Percentiles rank a stretch among this genome's conserved stretches.
These are phyloP conservation scores for Diachasmimorpha longicaudata DNA, from an alignment of 1,140 invertebrate genomes.

Conservation along the genomic window DNA sequence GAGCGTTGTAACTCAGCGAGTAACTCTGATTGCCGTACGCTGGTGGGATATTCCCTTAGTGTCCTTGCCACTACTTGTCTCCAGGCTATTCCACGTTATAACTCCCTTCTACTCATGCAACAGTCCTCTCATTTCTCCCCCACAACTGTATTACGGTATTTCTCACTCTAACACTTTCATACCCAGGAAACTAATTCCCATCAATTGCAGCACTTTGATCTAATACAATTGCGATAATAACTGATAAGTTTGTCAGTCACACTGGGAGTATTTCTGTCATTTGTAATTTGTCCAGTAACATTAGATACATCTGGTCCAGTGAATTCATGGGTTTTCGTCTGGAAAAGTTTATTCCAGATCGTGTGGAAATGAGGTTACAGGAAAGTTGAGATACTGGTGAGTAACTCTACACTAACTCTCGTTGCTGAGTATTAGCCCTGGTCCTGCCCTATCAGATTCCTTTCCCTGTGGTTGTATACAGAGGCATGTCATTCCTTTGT, in stretches of 20 bases:
- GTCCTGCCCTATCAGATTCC: background rate
- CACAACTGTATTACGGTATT: background rate
- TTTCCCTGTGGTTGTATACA: background rate
- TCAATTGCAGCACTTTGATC: background rate
- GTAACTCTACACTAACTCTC: conserved; percentile 3
- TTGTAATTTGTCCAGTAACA: background rate
- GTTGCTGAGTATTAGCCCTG: background rate
- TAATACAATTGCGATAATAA: background rate
- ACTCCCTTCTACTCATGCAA: no score
- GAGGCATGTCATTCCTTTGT: background rate
- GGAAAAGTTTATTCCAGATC: background rate
- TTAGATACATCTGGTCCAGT: background rate
- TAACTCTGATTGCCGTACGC: conserved; percentile 33
- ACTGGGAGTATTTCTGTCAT: background rate
- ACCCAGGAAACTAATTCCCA: background rate
- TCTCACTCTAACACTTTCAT: background rate
- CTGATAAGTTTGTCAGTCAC: background rate
- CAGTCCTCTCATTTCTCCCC: background rate
- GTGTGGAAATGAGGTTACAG: background rate
- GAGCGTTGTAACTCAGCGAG: background rate
- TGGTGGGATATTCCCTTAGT: background rate
- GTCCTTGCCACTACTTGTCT: background rate
- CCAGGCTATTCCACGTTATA: background rate
- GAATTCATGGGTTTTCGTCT: background rate
- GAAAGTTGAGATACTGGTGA: background rate